Evolutionary conservation across 2,113 vertebrate species (phyloP).

Genomic region (Abramis brama): DNA sequence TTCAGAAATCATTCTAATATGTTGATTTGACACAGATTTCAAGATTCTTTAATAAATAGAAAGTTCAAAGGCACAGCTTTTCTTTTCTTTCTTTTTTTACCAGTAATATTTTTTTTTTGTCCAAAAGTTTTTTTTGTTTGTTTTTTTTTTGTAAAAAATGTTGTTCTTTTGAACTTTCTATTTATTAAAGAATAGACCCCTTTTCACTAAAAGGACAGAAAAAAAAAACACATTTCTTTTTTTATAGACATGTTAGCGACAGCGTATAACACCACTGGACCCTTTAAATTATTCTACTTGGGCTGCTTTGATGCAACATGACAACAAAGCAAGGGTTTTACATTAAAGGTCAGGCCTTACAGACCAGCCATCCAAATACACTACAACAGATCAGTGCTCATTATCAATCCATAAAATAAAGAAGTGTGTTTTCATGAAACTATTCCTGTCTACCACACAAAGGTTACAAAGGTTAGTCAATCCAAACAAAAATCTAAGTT

Average conservation of each 20-base stretch:
- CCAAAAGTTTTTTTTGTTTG: too few relatives aligned
- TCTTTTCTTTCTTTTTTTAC: too few relatives aligned
- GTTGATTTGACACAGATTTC: too few relatives aligned
- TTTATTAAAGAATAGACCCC: too few relatives aligned
- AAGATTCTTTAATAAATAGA: too few relatives aligned
- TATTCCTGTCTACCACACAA: slow-evolving; percentile 45
- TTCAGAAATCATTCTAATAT: too few relatives aligned
- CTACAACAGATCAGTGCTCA: not conserved
- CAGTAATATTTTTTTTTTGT: too few relatives aligned
- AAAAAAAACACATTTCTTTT: not conserved
- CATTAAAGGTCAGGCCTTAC: not conserved
- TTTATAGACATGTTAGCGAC: not conserved
- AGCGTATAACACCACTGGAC: not conserved
- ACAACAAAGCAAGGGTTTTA: not conserved
- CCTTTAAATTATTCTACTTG: not conserved
- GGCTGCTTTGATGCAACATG: not conserved
- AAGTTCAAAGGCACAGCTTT: too few relatives aligned
- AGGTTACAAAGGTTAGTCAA: slow-evolving; percentile 63
- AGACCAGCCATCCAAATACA: not conserved
- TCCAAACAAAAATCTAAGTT: slow-evolving; percentile 60
- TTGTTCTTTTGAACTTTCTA: too few relatives aligned
- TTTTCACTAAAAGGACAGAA: not conserved
- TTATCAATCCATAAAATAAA: not conserved
- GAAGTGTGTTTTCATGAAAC: not conserved
- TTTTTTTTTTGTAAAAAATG: too few relatives aligned